Percentiles rank a stretch among this genome's conserved stretches.
Conservation (phyloP, 2,113 vertebrate species). For the Ammospiza nelsoni region DNA sequence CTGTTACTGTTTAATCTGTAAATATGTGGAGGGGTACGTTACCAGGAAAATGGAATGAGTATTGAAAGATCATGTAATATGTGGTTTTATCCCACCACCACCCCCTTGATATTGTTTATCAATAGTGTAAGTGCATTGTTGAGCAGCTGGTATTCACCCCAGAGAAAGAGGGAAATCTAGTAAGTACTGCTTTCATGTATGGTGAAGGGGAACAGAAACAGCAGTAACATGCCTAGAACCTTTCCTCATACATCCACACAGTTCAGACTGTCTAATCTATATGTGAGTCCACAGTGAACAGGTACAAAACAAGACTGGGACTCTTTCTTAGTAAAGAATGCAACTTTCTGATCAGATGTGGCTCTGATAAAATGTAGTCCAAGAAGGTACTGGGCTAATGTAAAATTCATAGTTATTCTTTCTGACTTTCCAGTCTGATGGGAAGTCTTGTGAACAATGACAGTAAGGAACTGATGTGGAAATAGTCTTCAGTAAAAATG, state of each 20-base stretch:
- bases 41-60: neutral
- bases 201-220: neutral
- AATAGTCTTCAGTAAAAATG: neutral
- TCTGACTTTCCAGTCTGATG: neutral
- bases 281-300: neutral
- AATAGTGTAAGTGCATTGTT: neutral
- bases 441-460: neutral
- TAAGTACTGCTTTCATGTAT: neutral
- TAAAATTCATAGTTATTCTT: conserved; percentile 29
- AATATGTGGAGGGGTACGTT: neutral
- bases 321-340: neutral
- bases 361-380: neutral
- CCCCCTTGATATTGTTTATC: neutral
- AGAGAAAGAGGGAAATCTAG: neutral
- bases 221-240: neutral
- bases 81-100: fast-evolving
- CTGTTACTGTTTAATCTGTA: neutral
- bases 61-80: neutral
- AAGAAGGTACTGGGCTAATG: neutral
- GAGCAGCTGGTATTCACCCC: neutral
- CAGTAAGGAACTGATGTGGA: neutral
- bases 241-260: neutral
- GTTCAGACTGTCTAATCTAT: neutral
- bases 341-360: neutral
- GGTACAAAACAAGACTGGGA: neutral